These are phyloP conservation scores for Drosophila ercepeae DNA, from an alignment of 1,140 invertebrate genomes.

Conservation along the genomic window DNA sequence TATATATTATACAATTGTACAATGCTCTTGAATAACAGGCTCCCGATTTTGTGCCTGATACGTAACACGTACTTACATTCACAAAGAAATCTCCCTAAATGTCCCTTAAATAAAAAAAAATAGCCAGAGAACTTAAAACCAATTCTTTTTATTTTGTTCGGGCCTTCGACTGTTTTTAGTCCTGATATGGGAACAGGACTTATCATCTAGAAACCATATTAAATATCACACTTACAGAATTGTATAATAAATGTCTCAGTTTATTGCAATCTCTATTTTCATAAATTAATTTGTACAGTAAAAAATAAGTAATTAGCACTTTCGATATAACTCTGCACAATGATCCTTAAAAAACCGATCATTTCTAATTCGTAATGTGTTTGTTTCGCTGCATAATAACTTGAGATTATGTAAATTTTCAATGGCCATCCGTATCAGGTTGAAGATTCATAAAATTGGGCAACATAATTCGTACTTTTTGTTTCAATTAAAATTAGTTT, in stretches of 20 bases:
- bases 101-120: background rate
- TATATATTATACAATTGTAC: conserved; percentile 18
- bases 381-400: conserved; percentile 28
- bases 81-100: conserved; percentile 22
- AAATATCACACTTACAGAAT: background rate
- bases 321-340: conserved; percentile 30
- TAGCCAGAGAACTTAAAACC: background rate
- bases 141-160: no score
- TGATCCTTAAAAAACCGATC: conserved; percentile 32
- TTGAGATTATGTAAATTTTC: conserved; percentile 40
- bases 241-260: conserved; percentile 48
- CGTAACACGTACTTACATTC: conserved; percentile 37
- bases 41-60: conserved; percentile 52
- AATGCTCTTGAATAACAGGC: conserved; percentile 43
- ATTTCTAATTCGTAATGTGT: conserved; percentile 23
- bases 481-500: conserved; percentile 70
- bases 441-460: conserved; percentile 58
- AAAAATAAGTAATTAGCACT: conserved; percentile 54
- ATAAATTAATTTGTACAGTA: conserved; percentile 73
- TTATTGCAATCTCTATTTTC: conserved; percentile 59
- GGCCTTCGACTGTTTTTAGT: no score
- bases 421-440: conserved; percentile 63
- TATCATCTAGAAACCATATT: no score
- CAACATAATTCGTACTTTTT: conserved; percentile 76
- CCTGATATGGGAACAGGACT: no score